A percentile compares a stretch with the other conserved stretches of the same genome.
phyloP scores from a whole-genome alignment of 1,140 invertebrate species.

The Pseudomyrmex sp. region DNA sequence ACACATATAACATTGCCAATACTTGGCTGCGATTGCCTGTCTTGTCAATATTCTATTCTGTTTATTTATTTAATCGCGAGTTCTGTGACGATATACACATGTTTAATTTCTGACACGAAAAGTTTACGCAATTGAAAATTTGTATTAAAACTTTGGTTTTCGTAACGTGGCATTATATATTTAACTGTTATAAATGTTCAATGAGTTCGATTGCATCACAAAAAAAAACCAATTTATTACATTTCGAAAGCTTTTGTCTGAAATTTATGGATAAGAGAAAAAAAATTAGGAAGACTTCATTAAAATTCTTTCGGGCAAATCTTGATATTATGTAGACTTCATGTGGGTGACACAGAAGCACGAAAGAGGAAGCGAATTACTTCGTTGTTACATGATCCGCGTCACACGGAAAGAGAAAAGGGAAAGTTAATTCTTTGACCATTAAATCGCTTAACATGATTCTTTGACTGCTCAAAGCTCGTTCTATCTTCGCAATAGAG shows the following conservation, averaged over 20 bases:
- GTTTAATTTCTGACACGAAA: neutral
- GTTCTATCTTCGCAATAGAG: neutral
- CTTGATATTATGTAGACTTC: too few species aligned
- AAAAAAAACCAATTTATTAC: too few species aligned
- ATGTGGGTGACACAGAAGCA: too few species aligned
- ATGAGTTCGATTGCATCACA: too few species aligned
- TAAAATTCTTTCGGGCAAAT: too few species aligned
- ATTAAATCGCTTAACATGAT: conserved; percentile 37
- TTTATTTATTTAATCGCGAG: conserved; percentile 26
- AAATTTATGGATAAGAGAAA: too few species aligned
- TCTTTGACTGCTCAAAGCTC: neutral
- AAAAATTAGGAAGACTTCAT: too few species aligned
- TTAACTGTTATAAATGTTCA: too few species aligned
- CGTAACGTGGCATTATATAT: too few species aligned
- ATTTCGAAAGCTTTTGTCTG: too few species aligned
- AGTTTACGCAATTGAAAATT: neutral
- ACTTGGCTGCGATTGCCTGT: neutral
- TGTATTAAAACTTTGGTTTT: too few species aligned
- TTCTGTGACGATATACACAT: neutral
- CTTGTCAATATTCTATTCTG: neutral
- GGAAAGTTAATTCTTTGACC: conserved; percentile 36
- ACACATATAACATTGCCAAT: neutral
- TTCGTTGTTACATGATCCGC: neutral
- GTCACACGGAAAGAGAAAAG: conserved; percentile 16
- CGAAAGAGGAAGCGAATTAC: neutral